Base-by-base conservation (phyloP, 2,888 invertebrate genomes). In the Leptothorax acervorum region DNA sequence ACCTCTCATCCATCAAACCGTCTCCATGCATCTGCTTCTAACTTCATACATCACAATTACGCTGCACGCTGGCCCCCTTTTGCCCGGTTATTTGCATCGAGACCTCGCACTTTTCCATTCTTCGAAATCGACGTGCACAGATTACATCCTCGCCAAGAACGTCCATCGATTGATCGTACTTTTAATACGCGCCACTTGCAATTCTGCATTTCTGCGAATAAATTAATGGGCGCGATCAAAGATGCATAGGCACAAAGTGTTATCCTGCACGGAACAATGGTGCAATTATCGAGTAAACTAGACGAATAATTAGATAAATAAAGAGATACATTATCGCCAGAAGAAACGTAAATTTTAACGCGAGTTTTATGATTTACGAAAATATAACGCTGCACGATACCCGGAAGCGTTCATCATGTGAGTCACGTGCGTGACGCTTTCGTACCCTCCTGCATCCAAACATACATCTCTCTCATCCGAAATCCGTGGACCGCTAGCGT, bases 11-110 rank as follows among this genome's bases (percentile, higher is more conserved):
- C 88, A 90, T 90, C 90, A 90, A 89, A 87, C 75, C 85, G 87
- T 90, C 90, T 85, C 85, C 86, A 86, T 83, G 83, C 86, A 87
- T 87, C 90, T 89, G 87, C 87, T 85, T 86, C 88, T 86, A 90
- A 90, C 89, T 89, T 90, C 89, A 88, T 90, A 86, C 87, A 90
- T 90, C 89, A 89, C 90, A 89, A 90, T 90, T 90, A 89, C 83
- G 85, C 73, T 73, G 66, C 53, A 39, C 74, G 71, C 63, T 84
- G 82, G 82, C 75, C 82, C 83, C 83, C 84, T 81, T 82, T 85
- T 63, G 60, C 63, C 23, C 63, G 63, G 73, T 81, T 86, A 85
- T 89, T 87, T 85, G 83, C 89, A 82, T 85, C 85, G 66, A 48
- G 65, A 75, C 63, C 66, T 62, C 82, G 71, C 79, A 66, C 79